Percentiles rank a stretch among this genome's conserved stretches.
phyloP scores from a whole-genome alignment of 2,888 invertebrate genomes.

The Tuberolachnus salignus region DNA sequence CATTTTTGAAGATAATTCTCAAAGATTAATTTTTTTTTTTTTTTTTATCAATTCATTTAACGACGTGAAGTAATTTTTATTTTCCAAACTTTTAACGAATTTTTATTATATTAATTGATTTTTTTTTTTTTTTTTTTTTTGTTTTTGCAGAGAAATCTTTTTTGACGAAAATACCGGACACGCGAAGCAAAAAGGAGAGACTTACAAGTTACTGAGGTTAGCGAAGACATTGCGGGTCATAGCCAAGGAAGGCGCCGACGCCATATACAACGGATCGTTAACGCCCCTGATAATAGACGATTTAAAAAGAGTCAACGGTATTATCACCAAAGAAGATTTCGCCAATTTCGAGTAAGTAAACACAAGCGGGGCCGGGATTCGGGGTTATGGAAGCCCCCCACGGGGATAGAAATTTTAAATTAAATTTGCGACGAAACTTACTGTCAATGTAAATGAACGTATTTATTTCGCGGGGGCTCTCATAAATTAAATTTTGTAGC shows the following conservation, averaged over 20 bases:
- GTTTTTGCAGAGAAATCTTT: slow-evolving; percentile 1
- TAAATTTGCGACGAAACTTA: no score
- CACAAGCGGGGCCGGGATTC: no score
- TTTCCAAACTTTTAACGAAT: not conserved
- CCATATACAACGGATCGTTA: slow-evolving; percentile 78
- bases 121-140: not conserved
- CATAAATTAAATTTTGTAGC: no score
- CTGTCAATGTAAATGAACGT: no score
- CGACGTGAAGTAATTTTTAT: no score
- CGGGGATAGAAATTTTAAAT: no score
- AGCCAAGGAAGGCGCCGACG: slow-evolving; percentile 71
- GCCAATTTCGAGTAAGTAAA: slow-evolving; percentile 70
- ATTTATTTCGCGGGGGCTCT: no score
- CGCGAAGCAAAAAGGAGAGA: slow-evolving; percentile 70
- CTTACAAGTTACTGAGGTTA: slow-evolving; percentile 70
- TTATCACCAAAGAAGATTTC: slow-evolving; percentile 80
- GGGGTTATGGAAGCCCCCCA: no score
- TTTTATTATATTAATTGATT: no score
- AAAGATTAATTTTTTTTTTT: not conserved
- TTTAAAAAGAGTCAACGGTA: slow-evolving; percentile 73
- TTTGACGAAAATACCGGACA: slow-evolving; percentile 69
- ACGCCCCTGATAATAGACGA: slow-evolving; percentile 72
- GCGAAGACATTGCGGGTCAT: slow-evolving; percentile 75
- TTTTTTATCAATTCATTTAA: no score
- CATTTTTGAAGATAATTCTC: no score